Evolutionary conservation across 2,888 invertebrate species (phyloP).

Genomic region (Tipula unca): DNA sequence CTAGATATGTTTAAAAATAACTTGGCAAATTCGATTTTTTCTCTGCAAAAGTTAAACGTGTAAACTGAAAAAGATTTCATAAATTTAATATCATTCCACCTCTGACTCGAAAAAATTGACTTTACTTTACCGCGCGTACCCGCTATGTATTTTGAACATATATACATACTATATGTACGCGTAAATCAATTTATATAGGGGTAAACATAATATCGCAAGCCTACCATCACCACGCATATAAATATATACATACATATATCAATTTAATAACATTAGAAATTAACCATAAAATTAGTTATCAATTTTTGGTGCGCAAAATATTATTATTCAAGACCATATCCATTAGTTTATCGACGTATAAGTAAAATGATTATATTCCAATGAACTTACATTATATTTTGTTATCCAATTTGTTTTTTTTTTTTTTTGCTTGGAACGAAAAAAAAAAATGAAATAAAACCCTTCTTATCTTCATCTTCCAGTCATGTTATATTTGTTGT

Average conservation of each 20-base stretch:
- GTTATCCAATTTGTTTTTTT: background rate
- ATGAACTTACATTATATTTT: slow-evolving; percentile 14
- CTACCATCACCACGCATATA: background rate
- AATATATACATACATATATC: background rate
- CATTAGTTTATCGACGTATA: slow-evolving; percentile 14
- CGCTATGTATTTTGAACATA: too few species aligned
- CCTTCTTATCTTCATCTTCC: slow-evolving; percentile 8
- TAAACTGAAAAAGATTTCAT: too few species aligned
- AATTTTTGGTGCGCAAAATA: background rate
- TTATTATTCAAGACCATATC: slow-evolving; percentile 14
- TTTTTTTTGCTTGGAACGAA: background rate
- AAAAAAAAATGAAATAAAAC: background rate
- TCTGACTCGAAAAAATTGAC: too few species aligned
- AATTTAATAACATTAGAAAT: background rate
- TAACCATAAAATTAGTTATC: slow-evolving; percentile 14
- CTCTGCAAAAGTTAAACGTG: too few species aligned
- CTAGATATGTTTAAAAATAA: too few species aligned
- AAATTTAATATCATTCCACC: too few species aligned
- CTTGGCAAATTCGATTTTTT: too few species aligned
- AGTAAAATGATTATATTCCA: slow-evolving; percentile 14
- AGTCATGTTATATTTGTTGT: background rate
- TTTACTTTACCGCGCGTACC: too few species aligned
- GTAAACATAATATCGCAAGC: background rate
- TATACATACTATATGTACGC: too few species aligned
- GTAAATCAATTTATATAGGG: background rate